Evolutionary conservation across 2,113 vertebrate genomes (phyloP).

Genomic region (Galeopterus variegatus): DNA sequence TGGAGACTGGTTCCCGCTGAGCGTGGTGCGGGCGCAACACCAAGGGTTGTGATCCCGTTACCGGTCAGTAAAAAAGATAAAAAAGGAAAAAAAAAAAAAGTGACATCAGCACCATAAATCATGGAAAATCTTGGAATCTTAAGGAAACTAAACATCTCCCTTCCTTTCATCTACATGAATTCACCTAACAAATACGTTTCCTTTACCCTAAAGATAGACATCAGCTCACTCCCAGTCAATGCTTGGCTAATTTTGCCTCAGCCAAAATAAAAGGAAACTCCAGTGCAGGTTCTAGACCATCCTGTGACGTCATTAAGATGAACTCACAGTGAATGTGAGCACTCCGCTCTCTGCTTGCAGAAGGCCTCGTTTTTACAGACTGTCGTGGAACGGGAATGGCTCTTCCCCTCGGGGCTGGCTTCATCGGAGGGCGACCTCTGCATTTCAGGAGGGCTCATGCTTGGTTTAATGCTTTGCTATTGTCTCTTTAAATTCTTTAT

Average conservation of each 20-base stretch:
- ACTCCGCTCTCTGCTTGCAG: not conserved
- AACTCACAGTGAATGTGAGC: not conserved
- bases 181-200: not conserved
- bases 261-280: not conserved
- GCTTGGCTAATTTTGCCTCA: not conserved
- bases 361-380: not conserved
- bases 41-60: too few species aligned
- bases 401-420: not conserved
- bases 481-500: not conserved
- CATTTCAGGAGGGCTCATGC: not conserved
- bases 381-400: not conserved
- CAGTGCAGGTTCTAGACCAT: not conserved
- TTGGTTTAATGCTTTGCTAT: not conserved
- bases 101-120: not conserved
- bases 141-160: not conserved
- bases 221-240: not conserved
- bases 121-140: not conserved
- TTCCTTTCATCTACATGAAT: not conserved
- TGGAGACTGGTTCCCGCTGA: too few species aligned
- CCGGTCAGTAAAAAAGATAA: too few species aligned
- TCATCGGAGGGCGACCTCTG: fast-evolving
- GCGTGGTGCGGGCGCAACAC: too few species aligned
- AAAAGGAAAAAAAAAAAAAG: too few species aligned
- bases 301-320: not conserved
- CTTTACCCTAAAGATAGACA: not conserved